Evolutionary conservation across 2,113 vertebrate genomes (phyloP), one percentile per base, ranked within the genome.

Genomic region (Trinectes maculatus): DNA sequence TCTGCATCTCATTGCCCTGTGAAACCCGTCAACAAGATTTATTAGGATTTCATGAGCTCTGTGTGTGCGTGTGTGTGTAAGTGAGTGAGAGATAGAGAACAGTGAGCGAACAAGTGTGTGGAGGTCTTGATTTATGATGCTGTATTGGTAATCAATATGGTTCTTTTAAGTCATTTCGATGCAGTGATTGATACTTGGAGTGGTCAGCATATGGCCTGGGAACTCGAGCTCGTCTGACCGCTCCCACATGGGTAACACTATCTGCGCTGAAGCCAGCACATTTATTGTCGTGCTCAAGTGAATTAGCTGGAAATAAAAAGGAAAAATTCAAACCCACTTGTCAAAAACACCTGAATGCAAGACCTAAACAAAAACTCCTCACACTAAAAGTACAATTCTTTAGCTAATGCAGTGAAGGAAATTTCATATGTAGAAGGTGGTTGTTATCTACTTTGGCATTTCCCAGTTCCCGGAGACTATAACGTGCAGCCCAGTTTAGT

Each of bases 121-220:
- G 68, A 11, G 5, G 13, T 59, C 66, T 76, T 91, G 89, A 91
- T 90, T 89, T 86, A 90, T 87, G 85, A 85, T 47, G 63, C 65
- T n/a, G 36, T 82, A 88, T 87, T 67, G 87, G 89, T 89, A 91
- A 91, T 91, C 88, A 90, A 90, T 91, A 88, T 40, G 71, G 65
- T 54, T 88, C 83, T 90, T 89, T 85, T 80, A 82, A 74, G 82
- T 83, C 80, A 82, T 84, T 81, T 61, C 54, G 85, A 87, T 87
- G 71, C 74, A 57, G 71, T 90, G 88, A 90, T 88, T 90, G 89
- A 90, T 91, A 88, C 77, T 79, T 54, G 65, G 68, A 82, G 71
- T 60, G 52, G 71, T 78, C 55, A 43, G 79, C 88, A 87, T 83
- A 88, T 89, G 89, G 88, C 36, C 47, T 11, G 28, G 85, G 77